Evolutionary conservation across 2,888 invertebrate species (phyloP), one percentile per base, ranked within the genome.

Genomic region (Xanthia icteritia): DNA sequence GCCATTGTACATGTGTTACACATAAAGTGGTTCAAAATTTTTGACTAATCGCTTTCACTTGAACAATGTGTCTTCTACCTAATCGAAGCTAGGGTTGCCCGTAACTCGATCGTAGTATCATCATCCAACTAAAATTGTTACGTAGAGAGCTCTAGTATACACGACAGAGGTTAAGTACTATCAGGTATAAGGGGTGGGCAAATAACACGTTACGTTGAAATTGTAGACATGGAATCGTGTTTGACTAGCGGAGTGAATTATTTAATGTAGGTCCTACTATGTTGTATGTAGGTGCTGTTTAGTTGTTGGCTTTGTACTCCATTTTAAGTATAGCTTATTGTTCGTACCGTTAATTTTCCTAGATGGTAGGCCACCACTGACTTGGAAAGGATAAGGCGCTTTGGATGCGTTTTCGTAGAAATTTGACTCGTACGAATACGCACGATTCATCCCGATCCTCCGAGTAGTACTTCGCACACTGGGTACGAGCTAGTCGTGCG

Each of bases 31-130:
- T 42, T 42, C 39, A 42, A 42, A 42, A 42, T 9, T 42, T 36
- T 45, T 27, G 0, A 8, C 6, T n/a, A 23, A 65, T 42, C 81
- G 82, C 85, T 74, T 42, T 13, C 51, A 15, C 58, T 61, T 64
- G 0, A 8, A 45, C 66, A 83, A 82, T 72, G 70, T 73, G 74
- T 73, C 36, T 75, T 61, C 72, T 61, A 70, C 86, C 78, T 82
- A 84, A 85, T 82, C 84, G 81, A 83, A 89, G 89, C 89, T 93
- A 94, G 93, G 94, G 94, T 93, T 94, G 92, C 89, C 88, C 79
- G 95, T 93, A 94, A 95, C 91, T 87, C 87, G 93, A 95, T 95
- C 93, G 93, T 91, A 91, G 93, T 92, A 93, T 93, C 93, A 94
- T 93, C 93, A 92, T 94, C 91, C 93, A 93, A 92, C 90, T 92